A percentile compares a stretch with the other conserved stretches of the same genome.
phyloP scores from a whole-genome alignment of 2,113 vertebrate species.

The Butorides virescens region DNA sequence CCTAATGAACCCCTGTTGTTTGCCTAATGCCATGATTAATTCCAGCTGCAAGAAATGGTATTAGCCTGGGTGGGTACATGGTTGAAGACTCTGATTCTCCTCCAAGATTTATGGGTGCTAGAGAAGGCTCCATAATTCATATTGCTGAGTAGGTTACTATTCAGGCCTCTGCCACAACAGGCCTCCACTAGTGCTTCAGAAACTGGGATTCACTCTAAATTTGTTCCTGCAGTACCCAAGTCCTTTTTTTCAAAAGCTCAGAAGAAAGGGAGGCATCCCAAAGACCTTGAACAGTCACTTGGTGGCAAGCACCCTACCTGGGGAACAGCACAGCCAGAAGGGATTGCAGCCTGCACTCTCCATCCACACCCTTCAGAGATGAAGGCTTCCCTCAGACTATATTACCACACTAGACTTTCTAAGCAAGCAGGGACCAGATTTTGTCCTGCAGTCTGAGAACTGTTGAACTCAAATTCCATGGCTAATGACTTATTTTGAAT shows the following conservation, averaged over 20 bases:
- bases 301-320: not conserved
- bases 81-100: constrained; percentile 33
- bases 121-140: constrained; percentile 25
- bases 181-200: not conserved
- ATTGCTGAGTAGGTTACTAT: not conserved
- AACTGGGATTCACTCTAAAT: not conserved
- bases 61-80: constrained; percentile 45
- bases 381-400: not conserved
- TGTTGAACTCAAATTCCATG: not conserved
- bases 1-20: constrained; percentile 70
- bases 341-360: not conserved
- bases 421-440: not conserved
- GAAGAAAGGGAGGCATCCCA: not conserved
- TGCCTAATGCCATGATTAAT: constrained; percentile 68
- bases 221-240: not conserved
- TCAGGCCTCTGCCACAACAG: not conserved
- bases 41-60: constrained; percentile 61
- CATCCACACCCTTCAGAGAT: not conserved
- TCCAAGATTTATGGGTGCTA: constrained; percentile 24
- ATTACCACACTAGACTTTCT: not conserved
- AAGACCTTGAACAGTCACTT: not conserved
- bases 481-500: not conserved
- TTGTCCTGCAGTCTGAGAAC: not conserved
- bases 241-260: not conserved
- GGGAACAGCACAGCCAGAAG: not conserved